Evolutionary conservation across 2,113 vertebrate species (phyloP).

Genomic region (Leptocoma aspasia): DNA sequence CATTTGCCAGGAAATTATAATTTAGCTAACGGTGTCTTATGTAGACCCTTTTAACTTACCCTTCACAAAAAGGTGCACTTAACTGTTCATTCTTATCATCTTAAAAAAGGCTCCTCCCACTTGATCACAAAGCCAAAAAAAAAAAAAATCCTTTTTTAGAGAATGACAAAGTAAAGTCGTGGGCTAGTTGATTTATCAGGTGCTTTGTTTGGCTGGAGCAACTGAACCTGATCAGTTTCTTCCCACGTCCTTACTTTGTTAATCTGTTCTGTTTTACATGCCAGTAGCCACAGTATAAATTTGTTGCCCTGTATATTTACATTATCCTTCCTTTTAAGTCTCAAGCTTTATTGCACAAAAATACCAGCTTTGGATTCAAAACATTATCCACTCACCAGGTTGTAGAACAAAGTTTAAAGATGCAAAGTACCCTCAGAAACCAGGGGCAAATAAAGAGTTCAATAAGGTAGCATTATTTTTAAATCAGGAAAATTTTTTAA

Average conservation of each 20-base stretch:
- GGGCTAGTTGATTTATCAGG: background rate
- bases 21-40: background rate
- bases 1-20: background rate
- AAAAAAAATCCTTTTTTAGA: background rate
- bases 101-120: background rate
- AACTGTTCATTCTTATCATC: background rate
- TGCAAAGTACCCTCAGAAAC: background rate
- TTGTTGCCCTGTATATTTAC: background rate
- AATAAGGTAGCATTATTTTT: background rate
- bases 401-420: background rate
- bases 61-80: background rate
- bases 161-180: background rate
- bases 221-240: background rate
- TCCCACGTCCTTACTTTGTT: background rate
- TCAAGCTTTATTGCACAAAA: background rate
- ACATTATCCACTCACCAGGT: background rate
- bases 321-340: background rate
- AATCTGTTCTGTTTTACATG: background rate
- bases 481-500: background rate
- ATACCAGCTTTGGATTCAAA: background rate
- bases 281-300: background rate
- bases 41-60: background rate
- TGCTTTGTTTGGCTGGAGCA: background rate
- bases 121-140: background rate
- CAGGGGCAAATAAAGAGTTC: background rate